phyloP scores from a whole-genome alignment of 2,797 vertebrate species.

The Lateolabrax maculatus region DNA sequence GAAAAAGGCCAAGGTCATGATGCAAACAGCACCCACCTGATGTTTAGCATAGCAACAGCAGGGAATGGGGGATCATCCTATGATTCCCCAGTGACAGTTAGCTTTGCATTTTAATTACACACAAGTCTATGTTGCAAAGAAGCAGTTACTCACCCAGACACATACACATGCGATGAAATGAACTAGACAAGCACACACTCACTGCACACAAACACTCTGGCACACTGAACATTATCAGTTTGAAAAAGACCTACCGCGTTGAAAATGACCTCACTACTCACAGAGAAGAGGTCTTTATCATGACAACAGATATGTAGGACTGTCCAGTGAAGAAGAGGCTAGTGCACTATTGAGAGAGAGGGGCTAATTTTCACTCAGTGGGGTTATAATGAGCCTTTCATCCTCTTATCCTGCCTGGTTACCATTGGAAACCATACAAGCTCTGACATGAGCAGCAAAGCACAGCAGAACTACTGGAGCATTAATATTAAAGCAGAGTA shows the following conservation, averaged over 20 bases:
- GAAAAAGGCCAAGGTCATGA: conserved; percentile 18
- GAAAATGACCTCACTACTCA: conserved; percentile 59
- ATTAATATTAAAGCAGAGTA: conserved; percentile 46
- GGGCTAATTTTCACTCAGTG: conserved; percentile 78
- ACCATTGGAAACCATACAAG: conserved; percentile 71
- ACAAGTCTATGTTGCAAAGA: conserved; percentile 8
- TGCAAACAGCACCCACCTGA: conserved; percentile 18
- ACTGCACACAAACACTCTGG: background rate
- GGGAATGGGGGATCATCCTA: conserved; percentile 11
- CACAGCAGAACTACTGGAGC: conserved; percentile 46
- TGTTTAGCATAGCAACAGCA: conserved; percentile 16
- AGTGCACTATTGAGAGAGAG: conserved; percentile 66
- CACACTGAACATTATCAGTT: conserved; percentile 26
- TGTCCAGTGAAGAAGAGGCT: conserved; percentile 69
- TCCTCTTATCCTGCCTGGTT: conserved; percentile 69
- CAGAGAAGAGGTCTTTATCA: conserved; percentile 66
- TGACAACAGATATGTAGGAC: conserved; percentile 71
- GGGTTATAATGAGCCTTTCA: conserved; percentile 81
- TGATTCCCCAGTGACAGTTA: conserved; percentile 5
- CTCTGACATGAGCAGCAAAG: conserved; percentile 62
- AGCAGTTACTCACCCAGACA: conserved; percentile 17
- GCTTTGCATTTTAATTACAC: conserved; percentile 41
- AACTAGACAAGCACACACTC: conserved; percentile 15
- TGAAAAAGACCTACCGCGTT: conserved; percentile 51
- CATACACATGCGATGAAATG: background rate